Evolutionary conservation across 2,888 invertebrate genomes (phyloP).

Genomic region (Trachelus stipa): DNA sequence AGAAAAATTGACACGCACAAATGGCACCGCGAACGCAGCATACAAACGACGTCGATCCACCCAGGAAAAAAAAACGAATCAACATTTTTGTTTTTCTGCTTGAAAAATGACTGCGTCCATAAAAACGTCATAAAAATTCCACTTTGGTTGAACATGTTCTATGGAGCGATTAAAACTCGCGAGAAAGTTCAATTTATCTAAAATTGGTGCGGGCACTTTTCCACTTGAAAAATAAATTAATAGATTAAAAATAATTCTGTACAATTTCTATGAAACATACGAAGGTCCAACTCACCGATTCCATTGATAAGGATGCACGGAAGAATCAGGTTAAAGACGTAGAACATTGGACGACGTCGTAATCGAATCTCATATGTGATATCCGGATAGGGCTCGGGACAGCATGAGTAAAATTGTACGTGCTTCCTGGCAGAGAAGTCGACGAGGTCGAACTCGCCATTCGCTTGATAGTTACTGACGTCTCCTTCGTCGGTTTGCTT

Average conservation of each 20-base stretch:
- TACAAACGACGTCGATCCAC: neutral
- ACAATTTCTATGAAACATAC: neutral
- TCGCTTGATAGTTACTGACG: conserved; percentile 89
- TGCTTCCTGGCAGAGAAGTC: conserved; percentile 80
- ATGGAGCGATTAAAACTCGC: neutral
- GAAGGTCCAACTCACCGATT: conserved; percentile 73
- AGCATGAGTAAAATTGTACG: conserved; percentile 83
- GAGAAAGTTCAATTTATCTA: neutral
- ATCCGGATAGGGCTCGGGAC: conserved; percentile 85
- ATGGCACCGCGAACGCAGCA: neutral
- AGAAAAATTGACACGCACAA: neutral
- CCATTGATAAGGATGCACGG: conserved; percentile 88
- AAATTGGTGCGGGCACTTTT: neutral
- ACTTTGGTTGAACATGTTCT: neutral
- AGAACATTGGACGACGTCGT: conserved; percentile 82
- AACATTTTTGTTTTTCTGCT: neutral
- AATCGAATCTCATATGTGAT: conserved; percentile 84
- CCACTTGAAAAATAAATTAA: neutral
- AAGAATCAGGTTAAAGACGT: conserved; percentile 86
- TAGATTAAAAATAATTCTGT: neutral
- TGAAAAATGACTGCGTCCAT: neutral
- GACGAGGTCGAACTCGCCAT: conserved; percentile 88
- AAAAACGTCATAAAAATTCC: neutral
- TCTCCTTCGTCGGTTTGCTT: conserved; percentile 86
- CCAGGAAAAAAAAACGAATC: neutral